Evolutionary conservation across 2,113 vertebrate genomes (phyloP).

Genomic region (Sitta europaea): DNA sequence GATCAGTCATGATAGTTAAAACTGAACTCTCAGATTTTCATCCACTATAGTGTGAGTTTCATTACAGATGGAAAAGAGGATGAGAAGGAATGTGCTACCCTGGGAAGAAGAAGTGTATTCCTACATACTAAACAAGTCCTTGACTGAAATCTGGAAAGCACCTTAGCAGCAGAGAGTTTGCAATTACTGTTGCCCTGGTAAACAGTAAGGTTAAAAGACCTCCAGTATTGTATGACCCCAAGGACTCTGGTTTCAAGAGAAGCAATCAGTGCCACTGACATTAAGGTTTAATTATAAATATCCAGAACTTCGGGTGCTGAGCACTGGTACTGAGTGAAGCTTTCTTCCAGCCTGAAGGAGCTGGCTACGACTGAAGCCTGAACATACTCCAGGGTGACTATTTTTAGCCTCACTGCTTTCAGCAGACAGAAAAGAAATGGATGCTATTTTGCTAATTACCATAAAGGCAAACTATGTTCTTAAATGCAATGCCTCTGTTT

Average conservation of each 20-base stretch:
- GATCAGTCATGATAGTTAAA: neutral
- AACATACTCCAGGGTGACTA: neutral
- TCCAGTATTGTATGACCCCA: accelerated
- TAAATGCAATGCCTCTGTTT: neutral
- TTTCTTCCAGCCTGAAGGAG: neutral
- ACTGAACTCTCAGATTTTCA: neutral
- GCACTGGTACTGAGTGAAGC: neutral
- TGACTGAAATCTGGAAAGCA: neutral
- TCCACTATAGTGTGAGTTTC: neutral
- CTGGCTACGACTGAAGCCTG: neutral
- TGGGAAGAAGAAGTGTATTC: neutral
- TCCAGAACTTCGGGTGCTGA: neutral
- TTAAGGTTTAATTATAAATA: neutral
- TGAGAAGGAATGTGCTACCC: neutral
- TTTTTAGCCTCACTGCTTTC: constrained; percentile 14
- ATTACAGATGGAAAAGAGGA: neutral
- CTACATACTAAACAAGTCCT: neutral
- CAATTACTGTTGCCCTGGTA: neutral
- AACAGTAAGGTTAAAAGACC: neutral
- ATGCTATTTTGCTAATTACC: constrained; percentile 32
- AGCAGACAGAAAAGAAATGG: constrained; percentile 17
- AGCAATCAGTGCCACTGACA: neutral
- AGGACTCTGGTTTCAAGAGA: neutral
- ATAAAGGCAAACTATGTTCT: neutral
- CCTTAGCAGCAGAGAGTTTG: neutral